Conservation (phyloP, 2,797 vertebrate species). For the Myotis findleyi region DNA sequence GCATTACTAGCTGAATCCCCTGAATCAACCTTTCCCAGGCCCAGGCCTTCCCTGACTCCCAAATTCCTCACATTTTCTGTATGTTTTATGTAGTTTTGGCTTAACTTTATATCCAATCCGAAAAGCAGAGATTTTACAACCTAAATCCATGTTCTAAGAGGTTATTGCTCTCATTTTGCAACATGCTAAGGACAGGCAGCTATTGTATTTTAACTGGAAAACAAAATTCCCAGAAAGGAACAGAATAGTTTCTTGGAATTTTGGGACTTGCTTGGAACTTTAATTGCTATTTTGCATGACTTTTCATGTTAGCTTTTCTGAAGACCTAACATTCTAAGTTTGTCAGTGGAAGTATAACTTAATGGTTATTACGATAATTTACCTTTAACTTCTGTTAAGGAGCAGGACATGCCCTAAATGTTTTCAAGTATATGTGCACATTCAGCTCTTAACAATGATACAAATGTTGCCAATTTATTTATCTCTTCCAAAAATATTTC, state of each 20-base stretch:
- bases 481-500: constrained; percentile 1
- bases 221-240: neutral
- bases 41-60: neutral
- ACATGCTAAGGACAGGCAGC: neutral
- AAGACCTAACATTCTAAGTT: constrained; percentile 4
- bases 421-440: neutral
- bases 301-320: constrained; percentile 46
- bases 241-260: constrained; percentile 32
- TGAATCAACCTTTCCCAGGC: neutral
- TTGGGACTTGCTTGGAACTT: constrained; percentile 39
- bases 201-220: constrained; percentile 60
- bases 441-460: neutral
- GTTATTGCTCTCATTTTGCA: neutral
- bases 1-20: neutral
- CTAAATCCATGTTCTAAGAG: neutral
- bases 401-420: neutral
- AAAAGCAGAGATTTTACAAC: neutral
- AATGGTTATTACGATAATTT: constrained; percentile 24
- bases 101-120: constrained; percentile 1
- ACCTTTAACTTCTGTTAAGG: neutral
- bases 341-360: constrained; percentile 9
- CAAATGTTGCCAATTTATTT: neutral
- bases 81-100: neutral
- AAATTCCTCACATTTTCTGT: neutral
- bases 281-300: constrained; percentile 53